These are phyloP conservation scores for Lomographa bimaculata DNA, from an alignment of 2,888 invertebrate species.

Conservation along the genomic window DNA sequence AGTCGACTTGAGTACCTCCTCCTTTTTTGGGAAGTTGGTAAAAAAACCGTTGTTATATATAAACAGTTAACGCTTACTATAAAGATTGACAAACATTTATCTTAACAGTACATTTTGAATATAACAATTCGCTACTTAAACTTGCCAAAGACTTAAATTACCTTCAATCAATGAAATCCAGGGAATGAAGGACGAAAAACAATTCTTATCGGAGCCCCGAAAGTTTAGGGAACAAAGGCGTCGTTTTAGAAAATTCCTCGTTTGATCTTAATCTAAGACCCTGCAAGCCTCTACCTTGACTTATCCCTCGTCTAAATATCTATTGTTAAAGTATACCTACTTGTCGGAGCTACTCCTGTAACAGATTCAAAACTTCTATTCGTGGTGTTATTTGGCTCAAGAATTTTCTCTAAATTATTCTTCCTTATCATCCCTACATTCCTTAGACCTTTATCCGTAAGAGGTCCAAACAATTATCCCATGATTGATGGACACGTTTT, in stretches of 20 bases:
- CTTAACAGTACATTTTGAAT: neutral
- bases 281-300: conserved; percentile 11
- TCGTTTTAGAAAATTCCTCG: conserved; percentile 23
- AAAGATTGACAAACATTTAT: no score
- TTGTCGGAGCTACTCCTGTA: conserved; percentile 6
- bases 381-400: no score
- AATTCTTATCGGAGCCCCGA: conserved; percentile 20
- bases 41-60: no score
- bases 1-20: no score
- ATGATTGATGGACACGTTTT: no score
- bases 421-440: no score
- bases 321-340: conserved; percentile 17
- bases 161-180: conserved; percentile 23
- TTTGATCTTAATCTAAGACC: conserved; percentile 22
- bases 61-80: no score
- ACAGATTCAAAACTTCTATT: no score
- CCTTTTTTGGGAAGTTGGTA: no score
- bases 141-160: neutral
- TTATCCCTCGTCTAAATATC: conserved; percentile 22
- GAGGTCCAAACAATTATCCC: no score
- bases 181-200: conserved; percentile 14
- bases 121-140: neutral
- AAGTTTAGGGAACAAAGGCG: conserved; percentile 25
- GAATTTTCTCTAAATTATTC: no score
- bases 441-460: no score